Percentiles rank a stretch among this genome's conserved stretches.
phyloP scores from a whole-genome alignment of 2,888 invertebrate genomes.

The Phorcus lineatus region DNA sequence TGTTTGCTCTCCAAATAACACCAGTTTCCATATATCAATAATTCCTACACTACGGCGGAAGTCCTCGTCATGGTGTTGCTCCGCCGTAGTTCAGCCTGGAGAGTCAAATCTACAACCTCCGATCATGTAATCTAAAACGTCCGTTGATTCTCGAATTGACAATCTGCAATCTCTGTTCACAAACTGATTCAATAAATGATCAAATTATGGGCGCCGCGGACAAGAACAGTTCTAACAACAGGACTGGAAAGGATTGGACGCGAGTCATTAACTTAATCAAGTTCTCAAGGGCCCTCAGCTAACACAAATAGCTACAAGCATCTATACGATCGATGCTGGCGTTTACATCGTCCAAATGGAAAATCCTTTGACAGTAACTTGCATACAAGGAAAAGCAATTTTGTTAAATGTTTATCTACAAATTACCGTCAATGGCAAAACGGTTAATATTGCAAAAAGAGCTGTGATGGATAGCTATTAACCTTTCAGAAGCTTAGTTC shows the following conservation, averaged over 20 bases:
- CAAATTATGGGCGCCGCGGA: background rate
- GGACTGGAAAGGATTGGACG: background rate
- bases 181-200: conserved; percentile 11
- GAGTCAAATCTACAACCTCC: background rate
- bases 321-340: background rate
- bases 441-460: no score
- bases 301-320: background rate
- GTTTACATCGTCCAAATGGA: conserved; percentile 1
- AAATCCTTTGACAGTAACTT: background rate
- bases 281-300: background rate
- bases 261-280: conserved; percentile 8
- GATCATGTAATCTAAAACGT: background rate
- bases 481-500: no score
- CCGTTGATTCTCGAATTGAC: background rate
- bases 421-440: background rate
- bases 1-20: no score
- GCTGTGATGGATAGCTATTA: no score
- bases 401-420: background rate
- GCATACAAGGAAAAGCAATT: background rate
- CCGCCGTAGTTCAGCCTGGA: background rate
- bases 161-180: background rate
- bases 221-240: background rate
- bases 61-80: no score
- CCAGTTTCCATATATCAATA: no score
- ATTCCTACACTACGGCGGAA: no score